Conservation (phyloP, 2,113 vertebrate species). For the Daubentonia madagascariensis region DNA sequence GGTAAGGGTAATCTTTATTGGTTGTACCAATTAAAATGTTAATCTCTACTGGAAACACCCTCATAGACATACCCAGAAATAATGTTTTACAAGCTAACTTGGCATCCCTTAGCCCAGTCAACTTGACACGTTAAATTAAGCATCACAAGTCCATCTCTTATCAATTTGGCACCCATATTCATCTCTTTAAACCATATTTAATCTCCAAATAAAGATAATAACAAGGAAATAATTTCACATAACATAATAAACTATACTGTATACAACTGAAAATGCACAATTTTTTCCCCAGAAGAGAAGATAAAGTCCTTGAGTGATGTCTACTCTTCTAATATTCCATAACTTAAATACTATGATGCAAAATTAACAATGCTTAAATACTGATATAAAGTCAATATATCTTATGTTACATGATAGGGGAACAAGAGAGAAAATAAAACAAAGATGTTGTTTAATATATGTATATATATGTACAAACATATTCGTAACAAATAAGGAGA, state of each 20-base stretch:
- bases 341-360: not conserved
- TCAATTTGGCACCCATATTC: not conserved
- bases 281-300: not conserved
- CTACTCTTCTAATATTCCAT: not conserved
- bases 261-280: not conserved
- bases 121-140: not conserved
- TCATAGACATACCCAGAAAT: no score
- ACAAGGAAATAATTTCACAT: not conserved
- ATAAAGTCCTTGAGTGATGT: not conserved
- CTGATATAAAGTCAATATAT: not conserved
- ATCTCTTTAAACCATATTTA: not conserved
- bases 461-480: not conserved
- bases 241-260: not conserved
- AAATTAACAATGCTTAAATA: not conserved
- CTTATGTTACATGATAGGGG: not conserved
- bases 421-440: not conserved
- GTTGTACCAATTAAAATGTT: not conserved
- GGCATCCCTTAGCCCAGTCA: not conserved
- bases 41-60: not conserved
- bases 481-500: not conserved
- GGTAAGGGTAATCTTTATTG: not conserved
- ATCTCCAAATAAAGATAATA: not conserved
- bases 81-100: not conserved
- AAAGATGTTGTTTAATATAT: not conserved
- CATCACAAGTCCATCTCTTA: not conserved